phyloP scores from a whole-genome alignment of 92 coral and sea anemone species.

The Epizoanthus fatuus region DNA sequence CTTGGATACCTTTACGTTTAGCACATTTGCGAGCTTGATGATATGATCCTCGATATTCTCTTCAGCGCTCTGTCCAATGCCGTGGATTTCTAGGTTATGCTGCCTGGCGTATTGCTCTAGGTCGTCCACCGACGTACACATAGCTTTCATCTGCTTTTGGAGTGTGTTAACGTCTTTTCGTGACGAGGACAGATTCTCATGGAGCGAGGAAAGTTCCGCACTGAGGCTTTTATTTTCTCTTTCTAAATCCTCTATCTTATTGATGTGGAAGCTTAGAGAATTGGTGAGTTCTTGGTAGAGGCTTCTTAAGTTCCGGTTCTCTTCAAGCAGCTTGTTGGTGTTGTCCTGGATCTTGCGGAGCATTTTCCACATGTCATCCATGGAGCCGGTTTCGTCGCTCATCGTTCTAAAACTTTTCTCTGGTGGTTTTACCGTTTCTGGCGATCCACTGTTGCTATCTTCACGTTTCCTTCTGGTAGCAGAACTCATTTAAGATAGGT shows the following conservation, averaged over 20 bases:
- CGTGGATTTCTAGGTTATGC: conserved; percentile 11
- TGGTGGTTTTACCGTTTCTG: too few species aligned
- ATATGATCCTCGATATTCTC: not conserved
- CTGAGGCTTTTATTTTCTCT: not conserved
- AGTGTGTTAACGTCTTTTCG: not conserved
- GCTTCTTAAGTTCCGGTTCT: not conserved
- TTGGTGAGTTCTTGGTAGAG: not conserved
- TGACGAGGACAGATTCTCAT: not conserved
- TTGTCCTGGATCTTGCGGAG: not conserved
- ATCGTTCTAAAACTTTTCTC: too few species aligned
- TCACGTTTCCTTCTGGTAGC: too few species aligned
- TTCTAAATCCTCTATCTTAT: not conserved
- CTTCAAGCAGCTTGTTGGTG: not conserved
- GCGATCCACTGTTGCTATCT: too few species aligned
- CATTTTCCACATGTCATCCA: too few species aligned
- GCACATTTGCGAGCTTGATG: too few species aligned
- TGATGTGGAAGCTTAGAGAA: not conserved
- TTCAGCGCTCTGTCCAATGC: not conserved
- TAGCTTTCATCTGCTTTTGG: not conserved
- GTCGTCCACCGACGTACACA: not conserved
- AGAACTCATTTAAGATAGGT: too few species aligned
- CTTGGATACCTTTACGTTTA: too few species aligned
- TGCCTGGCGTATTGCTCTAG: conserved; percentile 10
- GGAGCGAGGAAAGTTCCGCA: not conserved
- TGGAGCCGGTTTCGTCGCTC: too few species aligned